Conservation (phyloP, 2,888 invertebrate genomes). For the Drosophila parthenogenetica region DNA sequence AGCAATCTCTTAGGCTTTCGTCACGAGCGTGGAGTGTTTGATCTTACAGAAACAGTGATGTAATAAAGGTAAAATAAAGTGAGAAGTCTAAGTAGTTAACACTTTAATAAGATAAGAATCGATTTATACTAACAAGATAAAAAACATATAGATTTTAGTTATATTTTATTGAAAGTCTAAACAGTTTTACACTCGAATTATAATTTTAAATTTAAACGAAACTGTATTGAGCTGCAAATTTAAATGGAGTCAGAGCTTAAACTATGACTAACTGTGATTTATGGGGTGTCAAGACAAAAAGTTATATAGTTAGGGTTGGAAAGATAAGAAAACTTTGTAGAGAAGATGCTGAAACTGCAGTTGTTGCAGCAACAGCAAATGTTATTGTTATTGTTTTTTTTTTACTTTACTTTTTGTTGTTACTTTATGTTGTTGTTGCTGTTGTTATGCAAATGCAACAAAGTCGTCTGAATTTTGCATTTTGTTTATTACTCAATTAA, state of each 20-base stretch:
- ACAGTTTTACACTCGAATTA: too few relatives aligned
- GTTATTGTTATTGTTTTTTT: conserved; percentile 24
- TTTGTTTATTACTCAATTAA: conserved; percentile 74
- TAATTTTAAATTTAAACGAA: too few relatives aligned
- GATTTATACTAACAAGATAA: too few relatives aligned
- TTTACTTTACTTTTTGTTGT: conserved; percentile 27
- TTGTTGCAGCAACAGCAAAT: conserved; percentile 11
- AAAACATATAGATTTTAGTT: too few relatives aligned
- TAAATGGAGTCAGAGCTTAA: neutral
- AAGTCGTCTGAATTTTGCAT: conserved; percentile 56
- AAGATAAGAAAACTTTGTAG: neutral
- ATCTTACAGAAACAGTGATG: too few relatives aligned
- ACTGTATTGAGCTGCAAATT: too few relatives aligned
- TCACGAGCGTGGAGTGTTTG: neutral
- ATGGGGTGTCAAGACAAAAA: neutral
- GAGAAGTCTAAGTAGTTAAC: too few relatives aligned
- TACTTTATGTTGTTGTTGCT: conserved; percentile 15
- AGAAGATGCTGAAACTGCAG: conserved; percentile 2
- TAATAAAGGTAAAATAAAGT: too few relatives aligned
- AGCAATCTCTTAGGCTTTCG: neutral
- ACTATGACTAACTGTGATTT: neutral
- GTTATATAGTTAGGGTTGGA: neutral
- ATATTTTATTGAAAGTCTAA: too few relatives aligned
- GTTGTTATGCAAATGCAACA: conserved; percentile 51
- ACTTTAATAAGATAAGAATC: too few relatives aligned